A percentile compares a stretch with the other conserved stretches of the same genome.
These are phyloP conservation scores for Mungos mungo DNA, from an alignment of 2,113 vertebrate species.

Conservation along the genomic window DNA sequence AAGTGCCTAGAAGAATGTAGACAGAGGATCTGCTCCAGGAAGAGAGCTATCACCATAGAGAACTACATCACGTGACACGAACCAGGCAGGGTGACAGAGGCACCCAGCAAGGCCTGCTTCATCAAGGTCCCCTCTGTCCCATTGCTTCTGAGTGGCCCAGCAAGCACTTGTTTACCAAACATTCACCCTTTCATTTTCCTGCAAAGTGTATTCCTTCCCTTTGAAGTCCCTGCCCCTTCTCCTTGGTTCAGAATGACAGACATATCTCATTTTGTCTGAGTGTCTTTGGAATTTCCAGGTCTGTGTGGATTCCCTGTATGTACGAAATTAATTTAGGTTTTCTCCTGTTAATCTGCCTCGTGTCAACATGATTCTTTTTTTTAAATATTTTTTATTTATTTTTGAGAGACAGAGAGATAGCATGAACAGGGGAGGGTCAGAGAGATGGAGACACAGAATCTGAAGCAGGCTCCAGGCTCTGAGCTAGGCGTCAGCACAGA, in stretches of 20 bases:
- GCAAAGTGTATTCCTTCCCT: background rate
- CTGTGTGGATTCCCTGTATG: too few relatives aligned
- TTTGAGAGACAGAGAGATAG: too few relatives aligned
- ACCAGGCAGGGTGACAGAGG: background rate
- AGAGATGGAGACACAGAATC: too few relatives aligned
- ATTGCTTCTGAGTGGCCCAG: background rate
- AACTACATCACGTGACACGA: background rate
- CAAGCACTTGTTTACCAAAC: background rate
- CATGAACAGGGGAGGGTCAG: too few relatives aligned
- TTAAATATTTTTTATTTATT: too few relatives aligned
- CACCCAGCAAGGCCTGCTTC: background rate
- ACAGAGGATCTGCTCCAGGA: background rate
- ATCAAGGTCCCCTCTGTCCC: background rate
- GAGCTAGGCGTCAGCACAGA: too few relatives aligned
- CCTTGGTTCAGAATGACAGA: background rate
- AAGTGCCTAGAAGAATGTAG: background rate
- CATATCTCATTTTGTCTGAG: too few relatives aligned
- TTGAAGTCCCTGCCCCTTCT: background rate
- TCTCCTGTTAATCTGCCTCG: too few relatives aligned
- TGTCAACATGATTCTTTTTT: too few relatives aligned
- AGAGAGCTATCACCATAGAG: background rate
- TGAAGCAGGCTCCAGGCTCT: too few relatives aligned
- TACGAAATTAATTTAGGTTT: too few relatives aligned
- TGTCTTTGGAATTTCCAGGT: too few relatives aligned
- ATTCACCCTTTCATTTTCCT: background rate